Percentiles rank a stretch among this genome's conserved stretches.
These are phyloP conservation scores for Meteorus cinctellus DNA, from an alignment of 2,888 invertebrate species.

Conservation along the genomic window DNA sequence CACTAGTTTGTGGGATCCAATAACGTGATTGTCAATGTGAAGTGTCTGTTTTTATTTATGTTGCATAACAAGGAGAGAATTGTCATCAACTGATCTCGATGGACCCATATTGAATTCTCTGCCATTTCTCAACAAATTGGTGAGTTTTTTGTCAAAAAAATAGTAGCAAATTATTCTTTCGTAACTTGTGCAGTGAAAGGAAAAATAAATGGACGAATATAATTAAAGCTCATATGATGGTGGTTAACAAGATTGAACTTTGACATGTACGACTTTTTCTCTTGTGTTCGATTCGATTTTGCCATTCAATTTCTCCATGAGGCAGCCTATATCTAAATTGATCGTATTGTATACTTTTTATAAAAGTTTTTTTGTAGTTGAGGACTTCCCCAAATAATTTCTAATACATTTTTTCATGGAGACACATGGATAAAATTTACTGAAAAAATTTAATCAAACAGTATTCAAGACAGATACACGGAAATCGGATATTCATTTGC, in stretches of 20 bases:
- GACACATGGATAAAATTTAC: background rate
- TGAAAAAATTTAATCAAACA: background rate
- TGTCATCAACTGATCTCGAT: background rate
- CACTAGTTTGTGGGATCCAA: background rate
- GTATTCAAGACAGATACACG: background rate
- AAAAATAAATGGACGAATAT: no score
- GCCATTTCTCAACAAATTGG: background rate
- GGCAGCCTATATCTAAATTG: background rate
- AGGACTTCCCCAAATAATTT: constrained; percentile 60
- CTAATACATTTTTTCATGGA: background rate
- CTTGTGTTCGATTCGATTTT: background rate
- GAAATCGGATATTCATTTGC: background rate
- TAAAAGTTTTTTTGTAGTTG: constrained; percentile 52
- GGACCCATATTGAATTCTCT: no score
- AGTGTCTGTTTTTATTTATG: background rate
- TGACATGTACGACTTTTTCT: background rate
- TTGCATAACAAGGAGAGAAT: background rate
- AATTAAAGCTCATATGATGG: background rate
- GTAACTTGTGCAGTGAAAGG: no score
- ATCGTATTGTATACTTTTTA: constrained; percentile 41
- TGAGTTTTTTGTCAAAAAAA: background rate
- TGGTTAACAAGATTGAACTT: background rate
- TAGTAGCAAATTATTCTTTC: no score
- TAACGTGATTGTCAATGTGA: background rate
- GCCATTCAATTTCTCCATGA: background rate